Evolutionary conservation across 1,140 invertebrate species (phyloP), one percentile per base, ranked within the genome.

Genomic region (Schlechtendalia chinensis): DNA sequence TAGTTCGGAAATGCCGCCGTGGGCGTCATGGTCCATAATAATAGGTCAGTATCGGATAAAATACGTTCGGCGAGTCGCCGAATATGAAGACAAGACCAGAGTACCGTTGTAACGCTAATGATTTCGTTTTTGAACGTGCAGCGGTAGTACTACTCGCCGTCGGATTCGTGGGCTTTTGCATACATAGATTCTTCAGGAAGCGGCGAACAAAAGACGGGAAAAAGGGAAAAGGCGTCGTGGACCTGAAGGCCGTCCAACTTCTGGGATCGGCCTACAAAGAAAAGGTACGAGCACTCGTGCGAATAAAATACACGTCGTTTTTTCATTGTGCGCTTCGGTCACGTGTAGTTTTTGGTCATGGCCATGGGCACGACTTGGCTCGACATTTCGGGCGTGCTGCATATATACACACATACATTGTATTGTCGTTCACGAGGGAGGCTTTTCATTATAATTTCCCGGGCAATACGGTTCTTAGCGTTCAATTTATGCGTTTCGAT

Each of bases 261-360:
- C 88, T 99, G 75, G 96, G 96, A 84, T 96, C 95, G 84, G 94
- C 96, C 59, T 97, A 96, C 88, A 98, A 98, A 87, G 96, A 99
- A 89, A 98, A 98, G 93, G 96, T 96, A 50, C 47, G 47, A 50
- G 32, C 8, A 16, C 1, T 6, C 8, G 24, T 8, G 24, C 6
- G 11, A 61, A 6, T 16, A 14, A 59, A 58, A 59, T 4, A 17
- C 8, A 29, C 16, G 19, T n/a, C n/a, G n/a, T n/a, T n/a, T n/a
- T n/a, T n/a, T n/a, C n/a, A n/a, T n/a, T n/a, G n/a, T n/a, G n/a
- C n/a, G n/a, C n/a, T n/a, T n/a, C n/a, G n/a, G n/a, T n/a, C n/a
- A n/a, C n/a, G n/a, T n/a, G n/a, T n/a, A n/a, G n/a, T n/a, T n/a
- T n/a, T n/a, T n/a, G n/a, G n/a, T n/a, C n/a, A n/a, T n/a, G n/a